Conservation (phyloP, 2,888 invertebrate species). For the Meloe dianella region DNA sequence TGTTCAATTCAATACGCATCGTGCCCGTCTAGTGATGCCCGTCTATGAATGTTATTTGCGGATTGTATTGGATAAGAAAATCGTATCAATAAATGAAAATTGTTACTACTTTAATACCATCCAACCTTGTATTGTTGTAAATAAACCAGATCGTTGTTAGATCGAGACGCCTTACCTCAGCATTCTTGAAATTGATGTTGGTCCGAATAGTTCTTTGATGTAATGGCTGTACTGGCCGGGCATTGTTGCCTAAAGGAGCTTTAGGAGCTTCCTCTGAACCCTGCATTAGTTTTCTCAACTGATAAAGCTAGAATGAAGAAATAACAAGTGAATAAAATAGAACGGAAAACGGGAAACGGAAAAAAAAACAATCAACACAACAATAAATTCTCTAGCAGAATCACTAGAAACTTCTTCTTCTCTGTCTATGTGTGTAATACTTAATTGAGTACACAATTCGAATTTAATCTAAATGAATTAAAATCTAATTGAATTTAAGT, state of each 20-base stretch:
- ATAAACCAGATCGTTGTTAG: not conserved
- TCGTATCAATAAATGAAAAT: no score
- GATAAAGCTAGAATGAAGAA: constrained; percentile 74
- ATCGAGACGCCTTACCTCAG: constrained; percentile 44
- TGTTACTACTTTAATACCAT: no score
- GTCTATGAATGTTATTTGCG: constrained; percentile 41
- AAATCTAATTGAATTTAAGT: constrained; percentile 7
- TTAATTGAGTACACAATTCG: constrained; percentile 11
- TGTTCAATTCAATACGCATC: constrained; percentile 36
- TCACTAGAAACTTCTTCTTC: constrained; percentile 6
- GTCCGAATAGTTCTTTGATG: constrained; percentile 94
- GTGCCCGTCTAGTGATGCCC: constrained; percentile 16
- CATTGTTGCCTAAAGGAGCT: constrained; percentile 93
- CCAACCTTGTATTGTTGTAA: not conserved
- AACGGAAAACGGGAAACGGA: not conserved
- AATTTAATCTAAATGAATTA: constrained; percentile 21
- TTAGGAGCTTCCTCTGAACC: constrained; percentile 85
- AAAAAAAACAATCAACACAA: not conserved
- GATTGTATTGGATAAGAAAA: no score
- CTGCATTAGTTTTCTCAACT: constrained; percentile 86
- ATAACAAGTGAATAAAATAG: constrained; percentile 14
- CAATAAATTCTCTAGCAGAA: constrained; percentile 11
- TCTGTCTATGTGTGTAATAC: no score
- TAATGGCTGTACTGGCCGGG: constrained; percentile 88
- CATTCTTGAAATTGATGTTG: constrained; percentile 92